Percentiles rank a stretch among this genome's conserved stretches.
Evolutionary conservation across 2,888 invertebrate species (phyloP).

Genomic region (Drosophila vallismaia): DNA sequence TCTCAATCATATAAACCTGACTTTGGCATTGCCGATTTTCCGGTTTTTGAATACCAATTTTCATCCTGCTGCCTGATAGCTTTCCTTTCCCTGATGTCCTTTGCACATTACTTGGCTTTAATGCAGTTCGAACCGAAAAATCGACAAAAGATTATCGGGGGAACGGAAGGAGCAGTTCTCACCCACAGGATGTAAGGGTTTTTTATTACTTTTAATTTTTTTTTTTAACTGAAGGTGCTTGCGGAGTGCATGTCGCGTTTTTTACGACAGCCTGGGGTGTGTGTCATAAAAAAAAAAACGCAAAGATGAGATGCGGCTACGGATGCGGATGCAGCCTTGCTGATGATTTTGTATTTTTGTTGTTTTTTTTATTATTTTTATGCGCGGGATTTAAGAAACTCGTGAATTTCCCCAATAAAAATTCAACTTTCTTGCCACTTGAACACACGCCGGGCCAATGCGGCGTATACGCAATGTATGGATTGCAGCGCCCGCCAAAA

Average conservation of each 20-base stretch:
- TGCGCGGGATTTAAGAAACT: slow-evolving; percentile 18
- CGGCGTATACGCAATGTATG: slow-evolving; percentile 31
- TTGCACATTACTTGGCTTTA: slow-evolving; percentile 28
- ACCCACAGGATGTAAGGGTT: neutral
- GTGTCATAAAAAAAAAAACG: slow-evolving; percentile 17
- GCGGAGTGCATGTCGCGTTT: slow-evolving; percentile 28
- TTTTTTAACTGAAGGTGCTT: slow-evolving; percentile 10
- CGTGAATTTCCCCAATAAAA: slow-evolving; percentile 45
- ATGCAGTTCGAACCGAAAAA: slow-evolving; percentile 26
- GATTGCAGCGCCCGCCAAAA: slow-evolving; percentile 22
- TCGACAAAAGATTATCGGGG: slow-evolving; percentile 14
- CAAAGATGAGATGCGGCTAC: slow-evolving; percentile 5
- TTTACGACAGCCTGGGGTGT: slow-evolving; percentile 25
- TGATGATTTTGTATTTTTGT: neutral
- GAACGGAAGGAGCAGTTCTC: too few species aligned
- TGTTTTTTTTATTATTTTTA: neutral
- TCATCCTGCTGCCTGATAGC: neutral
- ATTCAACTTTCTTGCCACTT: slow-evolving; percentile 34
- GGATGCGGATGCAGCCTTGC: neutral
- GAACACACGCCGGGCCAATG: slow-evolving; percentile 15
- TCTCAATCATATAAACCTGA: neutral
- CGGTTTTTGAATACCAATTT: neutral
- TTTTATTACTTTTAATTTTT: neutral
- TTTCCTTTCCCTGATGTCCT: slow-evolving; percentile 10
- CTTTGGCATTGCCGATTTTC: neutral